Conservation (phyloP, 2,113 vertebrate genomes). For the Fregetta grallaria region DNA sequence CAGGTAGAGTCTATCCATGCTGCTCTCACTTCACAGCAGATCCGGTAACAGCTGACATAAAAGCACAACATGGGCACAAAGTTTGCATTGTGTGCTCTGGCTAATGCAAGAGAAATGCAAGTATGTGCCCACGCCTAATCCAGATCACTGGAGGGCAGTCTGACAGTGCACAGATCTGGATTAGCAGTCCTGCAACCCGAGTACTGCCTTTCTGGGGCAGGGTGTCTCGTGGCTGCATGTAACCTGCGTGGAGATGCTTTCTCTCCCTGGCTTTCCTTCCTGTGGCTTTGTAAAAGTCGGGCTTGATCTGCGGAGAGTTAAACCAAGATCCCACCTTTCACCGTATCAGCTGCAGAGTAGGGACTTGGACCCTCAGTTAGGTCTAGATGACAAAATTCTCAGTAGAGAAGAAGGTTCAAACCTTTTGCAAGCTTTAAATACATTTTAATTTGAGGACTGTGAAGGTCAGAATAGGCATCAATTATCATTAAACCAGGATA, state of each 20-base stretch:
- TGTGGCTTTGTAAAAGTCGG: not conserved
- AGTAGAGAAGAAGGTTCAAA: not conserved
- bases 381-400: not conserved
- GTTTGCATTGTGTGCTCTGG: not conserved
- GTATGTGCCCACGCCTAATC: not conserved
- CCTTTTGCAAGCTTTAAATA: not conserved
- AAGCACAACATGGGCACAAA: not conserved
- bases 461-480: not conserved
- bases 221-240: not conserved
- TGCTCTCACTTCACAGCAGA: not conserved
- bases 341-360: accelerated
- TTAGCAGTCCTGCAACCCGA: not conserved
- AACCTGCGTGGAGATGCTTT: accelerated
- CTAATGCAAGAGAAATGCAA: not conserved
- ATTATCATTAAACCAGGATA: not conserved
- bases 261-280: not conserved
- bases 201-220: not conserved
- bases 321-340: not conserved
- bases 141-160: not conserved
- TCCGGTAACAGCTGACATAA: not conserved
- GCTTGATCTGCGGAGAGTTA: not conserved
- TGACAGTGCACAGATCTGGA: accelerated
- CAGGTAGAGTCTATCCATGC: not conserved
- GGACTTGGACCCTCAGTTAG: accelerated
- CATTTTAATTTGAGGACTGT: not conserved